Conservation (phyloP, 1,140 invertebrate species). For the Spodoptera frugiperda region DNA sequence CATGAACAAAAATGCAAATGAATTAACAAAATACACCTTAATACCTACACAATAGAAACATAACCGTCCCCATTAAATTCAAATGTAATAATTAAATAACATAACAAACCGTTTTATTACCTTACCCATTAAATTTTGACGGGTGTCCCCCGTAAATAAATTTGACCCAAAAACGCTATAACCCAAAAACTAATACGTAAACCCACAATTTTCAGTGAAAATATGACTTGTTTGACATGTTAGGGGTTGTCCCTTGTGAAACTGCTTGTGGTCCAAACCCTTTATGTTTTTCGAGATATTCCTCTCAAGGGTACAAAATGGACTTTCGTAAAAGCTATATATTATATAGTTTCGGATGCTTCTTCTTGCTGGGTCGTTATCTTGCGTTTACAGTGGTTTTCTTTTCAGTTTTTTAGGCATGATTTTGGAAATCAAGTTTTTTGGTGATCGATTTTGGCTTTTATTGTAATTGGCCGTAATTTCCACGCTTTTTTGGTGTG, state of each 20-base stretch:
- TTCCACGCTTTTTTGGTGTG: too few species aligned
- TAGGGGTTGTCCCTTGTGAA: slow-evolving; percentile 36
- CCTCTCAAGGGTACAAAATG: slow-evolving; percentile 24
- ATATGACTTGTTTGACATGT: slow-evolving; percentile 41
- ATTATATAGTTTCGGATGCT: slow-evolving; percentile 35
- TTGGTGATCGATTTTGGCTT: too few species aligned
- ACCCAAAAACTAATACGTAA: slow-evolving; percentile 38
- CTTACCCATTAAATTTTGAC: not conserved
- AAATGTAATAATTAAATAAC: not conserved
- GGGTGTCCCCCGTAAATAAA: not conserved
- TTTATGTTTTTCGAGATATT: slow-evolving; percentile 46
- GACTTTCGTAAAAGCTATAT: slow-evolving; percentile 40
- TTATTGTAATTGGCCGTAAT: too few species aligned
- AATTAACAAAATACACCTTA: too few species aligned
- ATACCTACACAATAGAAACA: too few species aligned
- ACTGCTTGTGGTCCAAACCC: slow-evolving; percentile 16
- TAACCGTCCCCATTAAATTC: not conserved
- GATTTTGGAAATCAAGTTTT: too few species aligned
- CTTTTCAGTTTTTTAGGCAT: not conserved
- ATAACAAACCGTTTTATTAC: not conserved
- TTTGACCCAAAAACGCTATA: slow-evolving; percentile 34
- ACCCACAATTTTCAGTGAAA: slow-evolving; percentile 25
- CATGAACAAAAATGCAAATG: too few species aligned
- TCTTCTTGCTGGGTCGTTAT: slow-evolving; percentile 28
- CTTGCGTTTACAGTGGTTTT: not conserved